phyloP scores from a whole-genome alignment of 2,888 invertebrate species.

The Cecidostiba fungosa region DNA sequence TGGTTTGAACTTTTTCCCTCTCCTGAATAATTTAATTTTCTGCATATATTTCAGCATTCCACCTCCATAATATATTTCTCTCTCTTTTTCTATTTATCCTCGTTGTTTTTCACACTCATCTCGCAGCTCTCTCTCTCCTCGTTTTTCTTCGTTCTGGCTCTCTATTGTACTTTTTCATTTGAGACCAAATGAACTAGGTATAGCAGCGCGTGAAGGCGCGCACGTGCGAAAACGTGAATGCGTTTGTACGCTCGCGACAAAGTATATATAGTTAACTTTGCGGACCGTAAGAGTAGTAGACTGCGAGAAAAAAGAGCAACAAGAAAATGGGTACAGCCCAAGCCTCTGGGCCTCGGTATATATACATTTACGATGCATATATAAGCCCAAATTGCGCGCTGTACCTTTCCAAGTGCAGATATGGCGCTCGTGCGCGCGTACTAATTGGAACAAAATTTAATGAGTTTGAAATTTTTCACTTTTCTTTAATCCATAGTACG shows the following conservation, averaged over 20 bases:
- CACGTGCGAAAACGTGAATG: not conserved
- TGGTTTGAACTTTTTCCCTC: not conserved
- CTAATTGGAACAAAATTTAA: conserved; percentile 44
- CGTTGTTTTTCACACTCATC: not conserved
- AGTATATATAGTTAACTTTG: not conserved
- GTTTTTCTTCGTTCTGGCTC: not conserved
- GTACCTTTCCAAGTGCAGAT: not conserved
- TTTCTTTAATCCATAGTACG: not conserved
- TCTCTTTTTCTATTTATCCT: not conserved
- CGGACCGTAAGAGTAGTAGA: not conserved
- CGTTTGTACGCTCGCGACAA: not conserved
- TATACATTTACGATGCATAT: no score
- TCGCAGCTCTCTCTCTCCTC: not conserved
- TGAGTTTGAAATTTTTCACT: conserved; percentile 18
- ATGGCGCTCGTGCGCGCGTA: not conserved
- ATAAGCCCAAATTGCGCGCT: not conserved
- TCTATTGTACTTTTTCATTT: conserved; percentile 7
- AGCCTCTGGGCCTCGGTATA: not conserved
- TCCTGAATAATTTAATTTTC: not conserved
- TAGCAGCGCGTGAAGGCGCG: not conserved
- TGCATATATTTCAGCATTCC: not conserved
- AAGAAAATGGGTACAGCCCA: not conserved
- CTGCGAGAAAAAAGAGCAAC: not conserved
- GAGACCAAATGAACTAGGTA: not conserved
- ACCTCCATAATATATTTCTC: not conserved